Conservation (phyloP, 2,113 vertebrate species). For the Okapia johnstoni region DNA sequence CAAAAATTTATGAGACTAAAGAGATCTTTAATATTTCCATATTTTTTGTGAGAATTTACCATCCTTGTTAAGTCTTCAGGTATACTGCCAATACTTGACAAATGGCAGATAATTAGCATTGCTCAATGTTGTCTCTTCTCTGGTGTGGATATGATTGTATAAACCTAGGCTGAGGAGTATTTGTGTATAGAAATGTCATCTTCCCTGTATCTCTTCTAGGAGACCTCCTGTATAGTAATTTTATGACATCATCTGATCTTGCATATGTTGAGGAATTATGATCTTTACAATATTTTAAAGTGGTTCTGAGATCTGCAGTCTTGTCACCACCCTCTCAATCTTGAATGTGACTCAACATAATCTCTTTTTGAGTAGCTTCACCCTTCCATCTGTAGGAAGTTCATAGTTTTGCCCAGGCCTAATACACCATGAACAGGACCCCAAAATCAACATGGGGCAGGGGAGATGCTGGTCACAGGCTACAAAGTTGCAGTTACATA, state of each 20-base stretch:
- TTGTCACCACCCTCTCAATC: neutral
- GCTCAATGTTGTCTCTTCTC: conserved; percentile 29
- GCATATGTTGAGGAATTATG: neutral
- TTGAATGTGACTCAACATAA: conserved; percentile 19
- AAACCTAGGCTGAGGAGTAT: conserved; percentile 23
- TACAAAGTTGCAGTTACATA: neutral
- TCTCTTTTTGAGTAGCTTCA: conserved; percentile 11
- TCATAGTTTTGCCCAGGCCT: neutral
- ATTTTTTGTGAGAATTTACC: neutral
- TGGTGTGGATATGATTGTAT: conserved; percentile 33
- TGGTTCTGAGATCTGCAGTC: conserved; percentile 6
- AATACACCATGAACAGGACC: neutral
- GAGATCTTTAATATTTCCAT: neutral
- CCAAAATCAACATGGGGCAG: neutral
- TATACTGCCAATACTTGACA: neutral
- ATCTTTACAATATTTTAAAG: conserved; percentile 26
- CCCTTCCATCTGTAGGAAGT: neutral
- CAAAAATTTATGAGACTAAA: neutral
- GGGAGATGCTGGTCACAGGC: neutral
- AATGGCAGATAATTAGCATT: conserved; percentile 37
- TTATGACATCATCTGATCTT: conserved; percentile 19
- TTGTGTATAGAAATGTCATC: conserved; percentile 49
- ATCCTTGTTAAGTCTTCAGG: conserved; percentile 1
- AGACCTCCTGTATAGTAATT: conserved; percentile 21
- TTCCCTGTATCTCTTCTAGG: conserved; percentile 18